Base-by-base conservation (phyloP, 2,888 invertebrate genomes). In the Trissolcus japonicus region DNA sequence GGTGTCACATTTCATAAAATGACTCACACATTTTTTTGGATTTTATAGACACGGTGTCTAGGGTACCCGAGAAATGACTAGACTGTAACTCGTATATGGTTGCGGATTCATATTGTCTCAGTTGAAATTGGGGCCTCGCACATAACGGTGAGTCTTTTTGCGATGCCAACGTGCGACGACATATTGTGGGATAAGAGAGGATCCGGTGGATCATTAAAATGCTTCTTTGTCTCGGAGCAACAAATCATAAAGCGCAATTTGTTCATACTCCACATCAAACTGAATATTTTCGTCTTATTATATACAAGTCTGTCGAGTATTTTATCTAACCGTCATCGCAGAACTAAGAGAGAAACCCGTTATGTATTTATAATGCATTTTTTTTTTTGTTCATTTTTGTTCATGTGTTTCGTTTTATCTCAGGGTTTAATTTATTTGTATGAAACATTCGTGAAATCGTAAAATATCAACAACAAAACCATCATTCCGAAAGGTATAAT, bases 381-480 rank as follows among this genome's bases (percentile, higher is more conserved):
- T n/a, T n/a, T n/a, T n/a, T n/a, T n/a, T n/a, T n/a, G n/a, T 60
- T 66, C 66, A 51, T 74, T 66, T 67, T 62, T 61, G 60, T 60
- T 60, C 50, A 67, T 74, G 57, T 74, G 60, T 50, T 35, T 7
- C 7, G 35, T 9, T 35, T 35, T 7, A 35, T 35, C 35, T n/a
- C 25, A 55, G 53, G 53, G 53, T 51, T 74, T 67, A 68, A 75
- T 68, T 62, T 35, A 75, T 63, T 60, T 55, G 69, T 50, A 63
- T 50, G 59, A 67, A 59, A 68, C 59, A 68, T 68, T 67, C 53
- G 29, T 63, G 48, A 68, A 68, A 63, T 59, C 63, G 57, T 76
- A 66, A 76, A 76, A 76, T 55, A 66, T 71, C 65, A 71, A 71
- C 57, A 25, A 43, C 54, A 41, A 50, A 61, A 71, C 61, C 63